A percentile compares a stretch with the other conserved stretches of the same genome.
phyloP scores from a whole-genome alignment of 2,888 invertebrate species.

The Synanthedon vespiformis region DNA sequence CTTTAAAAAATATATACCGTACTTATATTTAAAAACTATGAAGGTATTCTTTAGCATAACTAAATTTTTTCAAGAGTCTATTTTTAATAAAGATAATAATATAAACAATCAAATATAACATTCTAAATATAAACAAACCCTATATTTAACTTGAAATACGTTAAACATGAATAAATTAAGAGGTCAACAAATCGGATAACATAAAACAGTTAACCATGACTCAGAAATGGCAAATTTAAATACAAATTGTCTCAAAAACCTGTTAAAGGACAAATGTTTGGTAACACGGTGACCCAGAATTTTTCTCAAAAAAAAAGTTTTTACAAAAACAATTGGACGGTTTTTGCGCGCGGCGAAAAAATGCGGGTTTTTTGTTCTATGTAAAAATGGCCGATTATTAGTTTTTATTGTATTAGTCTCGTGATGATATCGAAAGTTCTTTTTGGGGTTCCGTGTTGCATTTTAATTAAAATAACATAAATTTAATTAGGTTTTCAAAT shows the following conservation, averaged over 20 bases:
- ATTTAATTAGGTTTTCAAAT: too few species aligned
- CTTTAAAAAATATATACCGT: too few species aligned
- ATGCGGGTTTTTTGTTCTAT: slow-evolving; percentile 9
- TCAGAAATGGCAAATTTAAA: slow-evolving; percentile 24
- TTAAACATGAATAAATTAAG: slow-evolving; percentile 24
- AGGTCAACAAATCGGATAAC: slow-evolving; percentile 10
- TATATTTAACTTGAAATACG: slow-evolving; percentile 20
- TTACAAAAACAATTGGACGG: slow-evolving; percentile 17
- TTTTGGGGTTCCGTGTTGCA: slow-evolving; percentile 7
- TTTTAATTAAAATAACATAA: too few species aligned
- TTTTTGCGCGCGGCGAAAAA: slow-evolving; percentile 4
- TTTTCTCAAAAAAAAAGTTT: slow-evolving; percentile 23
- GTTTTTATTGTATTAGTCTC: slow-evolving; percentile 21
- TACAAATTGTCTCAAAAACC: slow-evolving; percentile 27
- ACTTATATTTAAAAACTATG: too few species aligned
- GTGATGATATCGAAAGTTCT: slow-evolving; percentile 31
- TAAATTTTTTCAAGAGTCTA: too few species aligned
- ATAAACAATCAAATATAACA: slow-evolving; percentile 7
- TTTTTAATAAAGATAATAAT: too few species aligned
- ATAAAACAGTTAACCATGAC: slow-evolving; percentile 15
- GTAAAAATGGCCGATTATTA: slow-evolving; percentile 37
- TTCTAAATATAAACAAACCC: slow-evolving; percentile 19
- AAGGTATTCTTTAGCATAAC: too few species aligned
- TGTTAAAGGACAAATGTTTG: slow-evolving; percentile 34
- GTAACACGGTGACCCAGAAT: slow-evolving; percentile 50